Base-by-base conservation (phyloP, 2,797 vertebrate species). In the Leptoclinus maculatus region DNA sequence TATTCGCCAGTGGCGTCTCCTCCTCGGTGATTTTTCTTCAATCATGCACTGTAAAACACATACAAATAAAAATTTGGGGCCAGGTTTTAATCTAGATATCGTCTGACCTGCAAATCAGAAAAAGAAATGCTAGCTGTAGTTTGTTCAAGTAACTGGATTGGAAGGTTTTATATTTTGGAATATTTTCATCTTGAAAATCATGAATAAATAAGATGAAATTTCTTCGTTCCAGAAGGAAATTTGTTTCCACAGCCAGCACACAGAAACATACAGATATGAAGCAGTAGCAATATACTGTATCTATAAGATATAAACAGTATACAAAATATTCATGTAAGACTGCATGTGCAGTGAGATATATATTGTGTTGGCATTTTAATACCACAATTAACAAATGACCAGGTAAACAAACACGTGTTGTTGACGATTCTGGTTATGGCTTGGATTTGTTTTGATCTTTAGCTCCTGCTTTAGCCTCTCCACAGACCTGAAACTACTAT, bases 121-220 rank as follows among this genome's bases (percentile, higher is more conserved):
- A 3, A 29, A 45, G 29, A 9, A 4, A 74, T 67, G 34, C 62
- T 58, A 19, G 27, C 53, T 59, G 60, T 19, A 11, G 36, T 66
- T 41, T 53, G 45, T 23, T 58, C 23, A 9, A 41, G 13, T 49
- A 14, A 63, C 23, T 47, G 53, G 43, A 80, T 66, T 6, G 19
- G 11, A 51, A n/a, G 47, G 17, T 72, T 65, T 68, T 17, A 72
- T 69, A 36, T 76, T 47, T 74, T 34, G 34, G 21, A 16, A 68
- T 25, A 32, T 17, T 27, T 17, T 17, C 16, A 3, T 2, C 32
- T 36, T 65, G 3, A 32, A 56, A 66, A 57, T 56, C 11, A 8
- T 34, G 17, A 45, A 45, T 45, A 45, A 7, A 45, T 45, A 7
- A 47, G 19, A 47, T 47, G 21, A 21, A 19, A 47, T 47, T 3